Evolutionary conservation across 2,888 invertebrate species (phyloP).

Genomic region (Drosophila rellima): DNA sequence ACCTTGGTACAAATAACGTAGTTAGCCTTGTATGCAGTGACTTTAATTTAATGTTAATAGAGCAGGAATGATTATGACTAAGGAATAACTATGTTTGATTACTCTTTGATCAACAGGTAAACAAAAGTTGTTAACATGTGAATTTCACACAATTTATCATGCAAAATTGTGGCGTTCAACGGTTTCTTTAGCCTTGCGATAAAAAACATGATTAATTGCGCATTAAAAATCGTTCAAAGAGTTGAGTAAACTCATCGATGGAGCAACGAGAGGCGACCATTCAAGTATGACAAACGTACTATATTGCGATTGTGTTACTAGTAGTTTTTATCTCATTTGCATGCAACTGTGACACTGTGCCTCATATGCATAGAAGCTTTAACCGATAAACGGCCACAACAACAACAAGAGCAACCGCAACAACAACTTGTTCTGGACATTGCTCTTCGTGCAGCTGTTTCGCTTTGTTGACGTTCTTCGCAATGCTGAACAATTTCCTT

Average conservation of each 20-base stretch:
- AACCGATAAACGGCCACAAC: slow-evolving; percentile 6
- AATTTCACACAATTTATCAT: slow-evolving; percentile 2
- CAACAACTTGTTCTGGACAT: slow-evolving; percentile 45
- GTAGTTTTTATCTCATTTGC: slow-evolving; percentile 3
- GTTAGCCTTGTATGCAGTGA: background rate
- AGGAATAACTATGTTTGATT: background rate
- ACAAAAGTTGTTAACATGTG: background rate
- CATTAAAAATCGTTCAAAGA: slow-evolving; percentile 32
- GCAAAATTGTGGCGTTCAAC: slow-evolving; percentile 8
- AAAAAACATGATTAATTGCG: slow-evolving; percentile 53
- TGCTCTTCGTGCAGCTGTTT: slow-evolving; percentile 39
- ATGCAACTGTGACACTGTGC: slow-evolving; percentile 45
- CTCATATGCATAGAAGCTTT: slow-evolving; percentile 10
- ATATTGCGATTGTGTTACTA: slow-evolving; percentile 5
- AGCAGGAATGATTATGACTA: background rate
- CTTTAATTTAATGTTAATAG: background rate
- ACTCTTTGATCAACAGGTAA: background rate
- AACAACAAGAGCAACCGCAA: slow-evolving; percentile 1
- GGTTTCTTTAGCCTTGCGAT: slow-evolving; percentile 45
- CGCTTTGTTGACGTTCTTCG: slow-evolving; percentile 52
- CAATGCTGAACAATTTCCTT: slow-evolving; percentile 28
- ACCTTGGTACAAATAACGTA: background rate
- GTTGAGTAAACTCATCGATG: slow-evolving; percentile 28
- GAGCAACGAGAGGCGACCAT: slow-evolving; percentile 12
- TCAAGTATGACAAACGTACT: slow-evolving; percentile 19